Evolutionary conservation across 2,113 vertebrate genomes (phyloP), one percentile per base, ranked within the genome.

Genomic region (Cebidichthys violaceus): DNA sequence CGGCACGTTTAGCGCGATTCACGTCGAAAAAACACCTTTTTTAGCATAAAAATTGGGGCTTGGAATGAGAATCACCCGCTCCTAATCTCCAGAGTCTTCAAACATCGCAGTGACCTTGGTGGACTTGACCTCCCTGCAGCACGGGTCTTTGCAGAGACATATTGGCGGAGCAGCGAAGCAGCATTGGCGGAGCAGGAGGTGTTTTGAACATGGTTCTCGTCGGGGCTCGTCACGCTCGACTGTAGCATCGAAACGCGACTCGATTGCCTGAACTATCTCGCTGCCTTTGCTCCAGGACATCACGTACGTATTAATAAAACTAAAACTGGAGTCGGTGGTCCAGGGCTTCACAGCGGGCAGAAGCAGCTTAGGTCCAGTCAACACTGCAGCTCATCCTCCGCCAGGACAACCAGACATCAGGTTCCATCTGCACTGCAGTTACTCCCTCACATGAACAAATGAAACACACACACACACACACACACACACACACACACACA

Each of bases 391-490:
- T 31, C 6, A 9, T 71, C 61, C 14, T 60, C 61, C 1, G 60
- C 62, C 59, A 60, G 62, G 6, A 69, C n/a, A 45, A 24, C 9
- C 52, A 33, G 6, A 75, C 45, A 24, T 47, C 60, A 52, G 33
- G 22, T 78, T 57, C 41, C 1, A 4, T 31, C 73, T 70, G 9
- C 35, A 2, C 67, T 6, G 20, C 35, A 18, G 43, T 17, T 45
- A 67, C 18, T 27, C 45, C 29, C 47, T 45, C 69, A 57, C n/a
- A 43, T 2, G 2, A 47, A 73, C 18, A 0, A 52, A 20, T 27
- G 55, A 78, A 81, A 50, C 54, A n/a, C 70, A 52, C 62, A 20
- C 33, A 35, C 55, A 70, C 41, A 45, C 14, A 17, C 13, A 4
- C 31, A 4, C 31, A 33, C 31, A 4, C 31, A 33, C 31, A 33